Evolutionary conservation across 2,888 invertebrate genomes (phyloP).

Genomic region (Orthosia cruda): DNA sequence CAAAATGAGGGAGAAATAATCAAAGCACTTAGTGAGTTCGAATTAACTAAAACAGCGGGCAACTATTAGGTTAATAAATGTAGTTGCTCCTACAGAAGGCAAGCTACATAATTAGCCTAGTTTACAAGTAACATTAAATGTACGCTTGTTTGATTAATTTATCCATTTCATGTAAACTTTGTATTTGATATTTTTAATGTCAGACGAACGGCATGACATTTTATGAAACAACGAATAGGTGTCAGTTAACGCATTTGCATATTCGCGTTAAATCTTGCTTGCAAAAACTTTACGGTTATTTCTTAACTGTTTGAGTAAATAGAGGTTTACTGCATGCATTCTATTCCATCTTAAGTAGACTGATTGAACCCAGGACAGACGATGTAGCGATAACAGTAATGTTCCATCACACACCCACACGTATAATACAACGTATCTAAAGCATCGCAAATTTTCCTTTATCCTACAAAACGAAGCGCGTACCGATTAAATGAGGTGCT

Average conservation of each 20-base stretch:
- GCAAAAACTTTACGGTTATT: constrained; percentile 51
- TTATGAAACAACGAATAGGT: constrained; percentile 34
- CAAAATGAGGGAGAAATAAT: constrained; percentile 37
- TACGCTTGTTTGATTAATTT: constrained; percentile 37
- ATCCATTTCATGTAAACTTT: constrained; percentile 27
- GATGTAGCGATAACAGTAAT: constrained; percentile 60
- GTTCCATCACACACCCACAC: constrained; percentile 67
- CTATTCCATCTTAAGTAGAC: constrained; percentile 34
- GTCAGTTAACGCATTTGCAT: constrained; percentile 51
- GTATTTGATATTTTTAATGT: constrained; percentile 32
- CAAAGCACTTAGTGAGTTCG: constrained; percentile 37
- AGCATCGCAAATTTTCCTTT: constrained; percentile 88
- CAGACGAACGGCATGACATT: constrained; percentile 24
- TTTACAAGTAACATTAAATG: constrained; percentile 49
- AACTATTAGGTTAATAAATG: constrained; percentile 48
- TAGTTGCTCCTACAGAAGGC: constrained; percentile 53
- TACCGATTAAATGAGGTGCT: constrained; percentile 92
- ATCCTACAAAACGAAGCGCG: constrained; percentile 90
- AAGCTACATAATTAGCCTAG: constrained; percentile 60
- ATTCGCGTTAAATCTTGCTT: constrained; percentile 44
- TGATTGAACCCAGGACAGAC: constrained; percentile 52
- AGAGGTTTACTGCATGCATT: constrained; percentile 17
- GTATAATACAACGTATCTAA: constrained; percentile 74
- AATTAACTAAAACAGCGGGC: constrained; percentile 47
- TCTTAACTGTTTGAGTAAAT: constrained; percentile 47